Evolutionary conservation across 2,797 vertebrate genomes (phyloP).

Genomic region (Tympanoctomys barrerae): DNA sequence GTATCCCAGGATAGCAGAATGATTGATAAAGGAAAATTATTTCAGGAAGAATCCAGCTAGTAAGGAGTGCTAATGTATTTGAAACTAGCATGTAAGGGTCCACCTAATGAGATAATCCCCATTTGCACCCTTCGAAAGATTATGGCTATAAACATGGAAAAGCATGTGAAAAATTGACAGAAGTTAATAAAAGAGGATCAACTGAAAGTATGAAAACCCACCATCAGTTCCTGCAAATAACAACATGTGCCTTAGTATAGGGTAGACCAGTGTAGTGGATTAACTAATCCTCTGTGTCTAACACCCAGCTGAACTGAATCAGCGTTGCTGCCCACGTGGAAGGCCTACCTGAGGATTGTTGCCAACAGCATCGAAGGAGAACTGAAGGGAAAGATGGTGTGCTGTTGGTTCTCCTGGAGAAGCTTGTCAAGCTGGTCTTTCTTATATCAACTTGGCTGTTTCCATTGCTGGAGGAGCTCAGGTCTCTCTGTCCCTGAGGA

Average conservation of each 20-base stretch:
- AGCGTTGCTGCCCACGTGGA: background rate
- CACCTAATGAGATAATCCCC: background rate
- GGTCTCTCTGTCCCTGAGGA: background rate
- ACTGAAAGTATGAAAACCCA: background rate
- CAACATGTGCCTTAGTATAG: background rate
- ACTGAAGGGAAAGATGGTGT: background rate
- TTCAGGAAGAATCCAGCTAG: background rate
- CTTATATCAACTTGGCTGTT: background rate
- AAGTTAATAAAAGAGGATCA: background rate
- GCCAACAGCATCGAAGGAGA: background rate
- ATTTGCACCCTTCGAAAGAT: constrained; percentile 11
- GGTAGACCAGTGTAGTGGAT: background rate
- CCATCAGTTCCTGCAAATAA: background rate
- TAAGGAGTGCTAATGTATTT: background rate
- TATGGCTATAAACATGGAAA: background rate
- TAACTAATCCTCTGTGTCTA: background rate
- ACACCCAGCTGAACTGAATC: background rate
- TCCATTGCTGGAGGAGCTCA: background rate
- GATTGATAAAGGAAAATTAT: background rate
- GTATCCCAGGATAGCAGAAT: background rate
- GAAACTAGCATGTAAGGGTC: too few relatives aligned
- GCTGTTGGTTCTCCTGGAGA: background rate
- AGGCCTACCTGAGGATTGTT: background rate
- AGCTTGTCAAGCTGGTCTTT: background rate
- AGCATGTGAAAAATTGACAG: background rate